Percentiles rank a stretch among this genome's conserved stretches.
Conservation (phyloP, 2,113 vertebrate genomes). For the Emydocephalus ijimae region DNA sequence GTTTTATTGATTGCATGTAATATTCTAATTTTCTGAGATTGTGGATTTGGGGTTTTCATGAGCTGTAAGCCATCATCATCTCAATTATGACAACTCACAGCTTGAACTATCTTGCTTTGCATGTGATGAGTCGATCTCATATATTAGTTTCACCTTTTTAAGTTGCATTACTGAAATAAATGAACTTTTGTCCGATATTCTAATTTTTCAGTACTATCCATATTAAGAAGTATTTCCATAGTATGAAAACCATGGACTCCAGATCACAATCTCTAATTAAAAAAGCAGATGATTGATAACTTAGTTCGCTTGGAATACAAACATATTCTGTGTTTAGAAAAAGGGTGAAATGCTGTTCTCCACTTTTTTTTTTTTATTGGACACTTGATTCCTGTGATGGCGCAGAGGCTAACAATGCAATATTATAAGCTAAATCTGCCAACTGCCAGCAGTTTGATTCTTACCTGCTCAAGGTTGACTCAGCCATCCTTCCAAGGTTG, state of each 20-base stretch:
- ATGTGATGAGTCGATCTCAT: no score
- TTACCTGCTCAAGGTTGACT: background rate
- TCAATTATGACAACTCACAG: no score
- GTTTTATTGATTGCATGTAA: no score
- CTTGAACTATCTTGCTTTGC: no score
- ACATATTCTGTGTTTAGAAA: background rate
- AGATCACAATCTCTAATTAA: background rate
- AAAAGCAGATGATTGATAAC: background rate
- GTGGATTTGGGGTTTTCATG: no score
- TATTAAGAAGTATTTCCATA: background rate
- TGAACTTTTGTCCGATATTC: no score
- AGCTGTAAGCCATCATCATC: no score
- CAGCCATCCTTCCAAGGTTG: background rate
- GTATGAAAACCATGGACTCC: background rate
- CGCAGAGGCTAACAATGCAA: background rate
- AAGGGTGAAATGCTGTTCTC: background rate
- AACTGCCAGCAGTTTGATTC: background rate
- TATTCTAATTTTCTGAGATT: no score
- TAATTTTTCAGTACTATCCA: background rate
- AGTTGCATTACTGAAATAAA: no score
- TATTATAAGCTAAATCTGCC: background rate
- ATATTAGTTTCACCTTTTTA: no score
- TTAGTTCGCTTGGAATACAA: background rate
- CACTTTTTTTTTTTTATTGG: background rate
- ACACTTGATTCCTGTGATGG: background rate